Base-by-base conservation (phyloP, 2,888 invertebrate species). In the Heliothis peltigera region DNA sequence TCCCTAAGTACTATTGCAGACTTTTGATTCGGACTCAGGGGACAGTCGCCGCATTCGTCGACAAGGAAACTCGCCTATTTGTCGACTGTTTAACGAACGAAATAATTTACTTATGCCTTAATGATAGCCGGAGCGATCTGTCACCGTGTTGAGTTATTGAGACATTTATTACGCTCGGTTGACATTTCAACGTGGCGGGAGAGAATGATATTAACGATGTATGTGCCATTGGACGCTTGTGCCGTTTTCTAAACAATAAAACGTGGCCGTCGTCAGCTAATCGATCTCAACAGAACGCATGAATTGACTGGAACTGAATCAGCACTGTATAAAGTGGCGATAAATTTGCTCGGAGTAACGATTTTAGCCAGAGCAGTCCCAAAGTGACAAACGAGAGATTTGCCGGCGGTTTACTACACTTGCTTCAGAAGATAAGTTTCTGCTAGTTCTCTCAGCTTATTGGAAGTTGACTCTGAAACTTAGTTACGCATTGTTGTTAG, bases 21-120 rank as follows among this genome's bases (percentile, higher is more conserved):
- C 86, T 89, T 88, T 87, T 88, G 88, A 89, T 90, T 89, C 87
- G 82, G 79, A 82, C 85, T 76, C 84, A 62, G 19, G 80, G 77
- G 79, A 80, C 69, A 69, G 66, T 74, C 62, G 48, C 61, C 54
- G 66, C 69, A 64, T 67, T 54, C 58, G 65, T 47, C 61, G 58
- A 63, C 62, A 64, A 68, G 65, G 70, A 69, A 81, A 79, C 79
- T 80, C 67, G 62, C 55, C 75, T 82, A 76, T 83, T 80, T 82
- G 83, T 78, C 77, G 76, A 73, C 71, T 80, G 84, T 81, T 82
- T 80, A 81, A 80, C 82, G 80, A 83, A 84, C 72, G 77, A 81
- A 82, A 81, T 86, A 87, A 88, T 87, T 85, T 83, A 82, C 84
- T 87, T 86, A 84, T 80, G 78, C 75, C 76, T 79, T 84, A 81